These are phyloP conservation scores for Oscarella lobularis DNA, from an alignment of 37 sponge, comb jelly and placozoan genomes.

Conservation along the genomic window DNA sequence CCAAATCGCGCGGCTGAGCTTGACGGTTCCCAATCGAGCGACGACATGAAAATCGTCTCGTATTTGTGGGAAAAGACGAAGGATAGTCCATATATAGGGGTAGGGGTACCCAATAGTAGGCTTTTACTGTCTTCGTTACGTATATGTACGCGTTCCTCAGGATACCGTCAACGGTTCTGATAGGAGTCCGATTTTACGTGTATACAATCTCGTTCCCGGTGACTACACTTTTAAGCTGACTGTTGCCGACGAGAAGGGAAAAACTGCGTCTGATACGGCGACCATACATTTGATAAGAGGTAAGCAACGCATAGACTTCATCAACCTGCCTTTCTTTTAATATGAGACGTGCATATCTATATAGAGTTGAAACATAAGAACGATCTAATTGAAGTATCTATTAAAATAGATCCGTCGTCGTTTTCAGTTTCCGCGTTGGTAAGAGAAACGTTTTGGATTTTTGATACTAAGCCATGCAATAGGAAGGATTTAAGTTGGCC, in stretches of 20 bases:
- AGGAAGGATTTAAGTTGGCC: too few relatives aligned
- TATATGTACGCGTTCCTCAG: not conserved
- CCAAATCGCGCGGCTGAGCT: constrained; percentile 44
- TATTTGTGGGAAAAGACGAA: constrained; percentile 57
- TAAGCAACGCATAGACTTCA: too few relatives aligned
- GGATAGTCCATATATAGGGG: constrained; percentile 70
- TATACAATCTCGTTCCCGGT: constrained; percentile 57
- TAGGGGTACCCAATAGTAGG: constrained; percentile 6
- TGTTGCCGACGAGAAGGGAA: constrained; percentile 23
- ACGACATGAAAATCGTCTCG: constrained; percentile 52
- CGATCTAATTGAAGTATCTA: too few relatives aligned
- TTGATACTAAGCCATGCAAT: too few relatives aligned
- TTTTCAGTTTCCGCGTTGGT: too few relatives aligned
- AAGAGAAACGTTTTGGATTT: too few relatives aligned
- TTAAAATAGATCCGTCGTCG: too few relatives aligned
- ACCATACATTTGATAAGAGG: too few relatives aligned
- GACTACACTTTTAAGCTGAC: constrained; percentile 67
- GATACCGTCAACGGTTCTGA: constrained; percentile 38
- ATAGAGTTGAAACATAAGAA: too few relatives aligned
- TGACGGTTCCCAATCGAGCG: constrained; percentile 30
- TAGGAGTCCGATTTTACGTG: constrained; percentile 26
- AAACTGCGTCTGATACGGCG: too few relatives aligned
- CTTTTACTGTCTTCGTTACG: not conserved
- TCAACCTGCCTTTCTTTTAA: too few relatives aligned
- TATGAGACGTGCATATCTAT: too few relatives aligned